These are phyloP conservation scores for Triplophysa rosa DNA, from an alignment of 2,113 vertebrate genomes.

Conservation along the genomic window DNA sequence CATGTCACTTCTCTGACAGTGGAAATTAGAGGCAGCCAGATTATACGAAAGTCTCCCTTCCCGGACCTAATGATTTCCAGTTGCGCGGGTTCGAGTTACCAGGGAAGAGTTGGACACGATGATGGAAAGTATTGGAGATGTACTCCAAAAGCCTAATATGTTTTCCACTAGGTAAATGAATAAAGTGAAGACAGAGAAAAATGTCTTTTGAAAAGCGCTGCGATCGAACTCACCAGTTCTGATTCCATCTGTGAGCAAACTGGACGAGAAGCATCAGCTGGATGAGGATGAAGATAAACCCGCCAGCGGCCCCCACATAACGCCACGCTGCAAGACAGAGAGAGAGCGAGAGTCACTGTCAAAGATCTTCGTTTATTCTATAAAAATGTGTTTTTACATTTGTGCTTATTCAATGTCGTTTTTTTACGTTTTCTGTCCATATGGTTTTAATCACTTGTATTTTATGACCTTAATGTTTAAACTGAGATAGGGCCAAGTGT, in stretches of 20 bases:
- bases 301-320: slow-evolving; percentile 84
- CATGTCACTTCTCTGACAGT: slow-evolving; percentile 1
- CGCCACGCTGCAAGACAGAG: slow-evolving; percentile 82
- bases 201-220: neutral
- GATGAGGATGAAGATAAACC: slow-evolving; percentile 86
- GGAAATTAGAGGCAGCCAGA: slow-evolving; percentile 35
- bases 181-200: slow-evolving; percentile 12
- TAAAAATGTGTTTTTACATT: too few relatives aligned
- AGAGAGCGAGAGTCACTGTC: neutral
- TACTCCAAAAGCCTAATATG: slow-evolving; percentile 20
- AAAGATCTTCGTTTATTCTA: neutral
- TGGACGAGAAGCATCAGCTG: slow-evolving; percentile 93
- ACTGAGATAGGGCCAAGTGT: too few relatives aligned
- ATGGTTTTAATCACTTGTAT: too few relatives aligned
- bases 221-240: slow-evolving; percentile 86
- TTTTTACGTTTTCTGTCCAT: too few relatives aligned
- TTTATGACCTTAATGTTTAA: too few relatives aligned
- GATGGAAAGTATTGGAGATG: slow-evolving; percentile 37
- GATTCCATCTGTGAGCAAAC: slow-evolving; percentile 98
- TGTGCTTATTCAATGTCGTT: too few relatives aligned
- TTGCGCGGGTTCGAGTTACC: slow-evolving; percentile 26
- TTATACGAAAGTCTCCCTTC: slow-evolving; percentile 25
- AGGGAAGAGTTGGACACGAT: slow-evolving; percentile 15
- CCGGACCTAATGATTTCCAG: slow-evolving; percentile 52
- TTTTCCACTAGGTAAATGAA: slow-evolving; percentile 33